A percentile compares a stretch with the other conserved stretches of the same genome.
Conservation (phyloP, 2,888 invertebrate genomes). For the Agrilus cyanescens region DNA sequence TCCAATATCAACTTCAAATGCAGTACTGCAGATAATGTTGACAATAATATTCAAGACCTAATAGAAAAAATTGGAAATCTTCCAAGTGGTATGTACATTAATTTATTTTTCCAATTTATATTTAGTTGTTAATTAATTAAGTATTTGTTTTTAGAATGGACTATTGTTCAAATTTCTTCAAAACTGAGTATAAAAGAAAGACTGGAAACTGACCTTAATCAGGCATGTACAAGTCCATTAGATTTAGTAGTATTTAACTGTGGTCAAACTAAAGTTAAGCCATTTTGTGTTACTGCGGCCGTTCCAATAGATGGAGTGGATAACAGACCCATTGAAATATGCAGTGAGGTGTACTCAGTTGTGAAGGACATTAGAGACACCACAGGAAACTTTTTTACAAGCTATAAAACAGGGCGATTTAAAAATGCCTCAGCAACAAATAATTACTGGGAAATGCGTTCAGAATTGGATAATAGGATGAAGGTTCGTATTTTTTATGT, state of each 20-base stretch:
- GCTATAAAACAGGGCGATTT: slow-evolving; percentile 8
- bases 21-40: slow-evolving; percentile 10
- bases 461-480: slow-evolving; percentile 11
- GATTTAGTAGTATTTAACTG: slow-evolving; percentile 29
- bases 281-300: slow-evolving; percentile 24
- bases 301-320: slow-evolving; percentile 18
- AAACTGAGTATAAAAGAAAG: slow-evolving; percentile 21
- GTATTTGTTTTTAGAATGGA: slow-evolving; percentile 43
- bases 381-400: slow-evolving; percentile 8
- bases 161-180: slow-evolving; percentile 45
- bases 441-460: slow-evolving; percentile 14
- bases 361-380: slow-evolving; percentile 20
- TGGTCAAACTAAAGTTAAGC: slow-evolving; percentile 22
- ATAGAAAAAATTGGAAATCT: slow-evolving; percentile 25
- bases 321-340: slow-evolving; percentile 15
- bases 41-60: slow-evolving; percentile 20
- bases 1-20: slow-evolving; percentile 23
- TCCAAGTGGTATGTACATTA: slow-evolving; percentile 26
- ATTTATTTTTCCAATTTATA: background rate
- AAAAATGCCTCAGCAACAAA: slow-evolving; percentile 18
- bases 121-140: slow-evolving; percentile 5
- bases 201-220: slow-evolving; percentile 19
- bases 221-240: slow-evolving; percentile 22
- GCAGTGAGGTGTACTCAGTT: slow-evolving; percentile 23
- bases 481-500: slow-evolving; percentile 9